Conservation (phyloP, 2,888 invertebrate genomes). For the Crepidodera aurea region DNA sequence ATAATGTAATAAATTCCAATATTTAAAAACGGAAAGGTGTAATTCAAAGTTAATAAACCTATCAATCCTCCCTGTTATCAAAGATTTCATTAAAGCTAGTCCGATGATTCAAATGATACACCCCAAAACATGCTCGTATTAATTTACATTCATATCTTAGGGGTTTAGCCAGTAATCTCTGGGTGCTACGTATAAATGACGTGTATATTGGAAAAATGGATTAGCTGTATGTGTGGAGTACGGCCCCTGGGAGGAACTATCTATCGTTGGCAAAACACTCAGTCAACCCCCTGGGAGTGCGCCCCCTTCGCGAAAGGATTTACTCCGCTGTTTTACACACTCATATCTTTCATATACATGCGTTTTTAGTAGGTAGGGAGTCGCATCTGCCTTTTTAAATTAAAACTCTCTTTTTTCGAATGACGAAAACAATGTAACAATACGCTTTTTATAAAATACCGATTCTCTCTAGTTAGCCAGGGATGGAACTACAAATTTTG, state of each 20-base stretch:
- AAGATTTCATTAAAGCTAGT: too few species aligned
- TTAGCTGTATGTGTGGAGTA: conserved; percentile 54
- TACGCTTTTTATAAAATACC: too few species aligned
- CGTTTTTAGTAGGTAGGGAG: conserved; percentile 19
- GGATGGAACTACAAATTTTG: too few species aligned
- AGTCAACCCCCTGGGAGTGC: conserved; percentile 49
- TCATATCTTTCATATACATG: conserved; percentile 41
- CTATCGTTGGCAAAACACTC: conserved; percentile 59
- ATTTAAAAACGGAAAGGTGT: too few species aligned
- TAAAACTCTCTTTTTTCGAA: conserved; percentile 31
- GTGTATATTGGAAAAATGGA: conserved; percentile 61
- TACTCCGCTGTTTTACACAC: conserved; percentile 43
- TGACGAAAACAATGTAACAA: conserved; percentile 22
- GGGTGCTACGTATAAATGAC: conserved; percentile 59
- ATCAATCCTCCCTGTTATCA: too few species aligned
- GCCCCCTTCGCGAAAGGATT: conserved; percentile 43
- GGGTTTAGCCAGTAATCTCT: conserved; percentile 51
- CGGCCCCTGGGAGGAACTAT: conserved; percentile 58
- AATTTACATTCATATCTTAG: conserved; percentile 48
- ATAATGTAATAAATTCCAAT: too few species aligned
- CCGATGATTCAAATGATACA: conserved; percentile 35
- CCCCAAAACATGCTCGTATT: conserved; percentile 35
- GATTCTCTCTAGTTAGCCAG: too few species aligned
- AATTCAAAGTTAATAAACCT: too few species aligned
- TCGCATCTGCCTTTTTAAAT: conserved; percentile 34